Evolutionary conservation across 2,888 invertebrate genomes (phyloP).

Genomic region (Drosophila prostipennis): DNA sequence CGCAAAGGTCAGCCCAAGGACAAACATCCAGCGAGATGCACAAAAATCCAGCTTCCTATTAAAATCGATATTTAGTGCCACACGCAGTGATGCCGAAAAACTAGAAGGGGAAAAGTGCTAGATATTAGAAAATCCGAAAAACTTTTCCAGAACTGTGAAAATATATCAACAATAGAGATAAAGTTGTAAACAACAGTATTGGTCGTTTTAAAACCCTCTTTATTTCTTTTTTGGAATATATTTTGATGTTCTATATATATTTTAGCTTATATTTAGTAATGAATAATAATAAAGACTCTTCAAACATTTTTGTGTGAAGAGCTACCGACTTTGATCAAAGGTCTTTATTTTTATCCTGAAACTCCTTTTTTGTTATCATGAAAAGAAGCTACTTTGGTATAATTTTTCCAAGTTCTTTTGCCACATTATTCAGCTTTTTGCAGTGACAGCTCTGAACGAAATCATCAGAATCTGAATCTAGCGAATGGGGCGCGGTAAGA

Average conservation of each 20-base stretch:
- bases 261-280: not conserved
- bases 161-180: no score
- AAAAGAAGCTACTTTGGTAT: not conserved
- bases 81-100: constrained; percentile 15
- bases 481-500: constrained; percentile 20
- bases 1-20: constrained; percentile 70
- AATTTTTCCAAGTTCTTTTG: not conserved
- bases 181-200: no score
- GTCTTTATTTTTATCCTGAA: not conserved
- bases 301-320: not conserved
- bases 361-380: not conserved
- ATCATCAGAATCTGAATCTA: constrained; percentile 1
- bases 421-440: no score
- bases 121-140: not conserved
- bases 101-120: not conserved
- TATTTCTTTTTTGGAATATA: no score
- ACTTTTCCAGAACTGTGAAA: no score
- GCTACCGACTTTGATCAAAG: not conserved
- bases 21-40: constrained; percentile 64
- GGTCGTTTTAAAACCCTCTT: no score
- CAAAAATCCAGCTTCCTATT: constrained; percentile 62
- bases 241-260: not conserved
- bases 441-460: constrained; percentile 12
- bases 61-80: constrained; percentile 70
- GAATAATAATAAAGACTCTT: not conserved